Percentiles rank a stretch among this genome's conserved stretches.
Evolutionary conservation across 2,888 invertebrate genomes (phyloP).

Genomic region (Azorinus chamasolen): DNA sequence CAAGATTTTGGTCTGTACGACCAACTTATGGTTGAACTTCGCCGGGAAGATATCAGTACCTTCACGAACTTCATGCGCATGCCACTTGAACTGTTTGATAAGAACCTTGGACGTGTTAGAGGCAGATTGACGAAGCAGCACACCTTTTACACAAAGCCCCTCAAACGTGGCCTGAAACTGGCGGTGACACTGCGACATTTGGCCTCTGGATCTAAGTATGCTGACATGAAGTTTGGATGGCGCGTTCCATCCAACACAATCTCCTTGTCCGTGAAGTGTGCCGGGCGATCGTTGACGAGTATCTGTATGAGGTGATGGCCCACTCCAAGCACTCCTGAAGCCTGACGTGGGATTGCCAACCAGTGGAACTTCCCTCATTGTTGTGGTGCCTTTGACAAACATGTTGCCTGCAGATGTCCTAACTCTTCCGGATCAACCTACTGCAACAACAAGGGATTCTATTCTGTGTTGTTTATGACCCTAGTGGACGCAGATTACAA

Average conservation of each 20-base stretch:
- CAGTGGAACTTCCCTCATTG: slow-evolving; percentile 9
- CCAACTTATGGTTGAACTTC: slow-evolving; percentile 32
- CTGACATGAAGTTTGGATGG: slow-evolving; percentile 33
- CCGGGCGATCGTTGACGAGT: no score
- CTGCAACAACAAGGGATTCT: background rate
- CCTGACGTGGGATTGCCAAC: slow-evolving; percentile 17
- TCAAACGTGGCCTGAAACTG: slow-evolving; percentile 47
- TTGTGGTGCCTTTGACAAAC: slow-evolving; percentile 19
- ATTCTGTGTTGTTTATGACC: no score
- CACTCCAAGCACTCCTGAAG: slow-evolving; percentile 34
- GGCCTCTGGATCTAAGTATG: slow-evolving; percentile 31
- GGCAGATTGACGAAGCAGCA: slow-evolving; percentile 54
- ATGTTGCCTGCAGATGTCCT: slow-evolving; percentile 21
- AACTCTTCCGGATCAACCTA: slow-evolving; percentile 2
- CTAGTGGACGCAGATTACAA: background rate
- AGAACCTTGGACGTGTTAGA: slow-evolving; percentile 31
- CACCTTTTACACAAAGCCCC: slow-evolving; percentile 36
- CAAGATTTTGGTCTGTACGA: slow-evolving; percentile 50
- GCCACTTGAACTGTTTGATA: slow-evolving; percentile 19
- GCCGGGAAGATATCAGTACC: slow-evolving; percentile 13
- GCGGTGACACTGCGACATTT: slow-evolving; percentile 55
- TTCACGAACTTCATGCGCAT: slow-evolving; percentile 34
- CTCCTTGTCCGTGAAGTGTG: slow-evolving; percentile 47
- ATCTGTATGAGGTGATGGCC: slow-evolving; percentile 40
- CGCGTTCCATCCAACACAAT: slow-evolving; percentile 59